A percentile compares a stretch with the other conserved stretches of the same genome.
phyloP scores from a whole-genome alignment of 2,888 invertebrate species.

The Eupelmus urozonus region DNA sequence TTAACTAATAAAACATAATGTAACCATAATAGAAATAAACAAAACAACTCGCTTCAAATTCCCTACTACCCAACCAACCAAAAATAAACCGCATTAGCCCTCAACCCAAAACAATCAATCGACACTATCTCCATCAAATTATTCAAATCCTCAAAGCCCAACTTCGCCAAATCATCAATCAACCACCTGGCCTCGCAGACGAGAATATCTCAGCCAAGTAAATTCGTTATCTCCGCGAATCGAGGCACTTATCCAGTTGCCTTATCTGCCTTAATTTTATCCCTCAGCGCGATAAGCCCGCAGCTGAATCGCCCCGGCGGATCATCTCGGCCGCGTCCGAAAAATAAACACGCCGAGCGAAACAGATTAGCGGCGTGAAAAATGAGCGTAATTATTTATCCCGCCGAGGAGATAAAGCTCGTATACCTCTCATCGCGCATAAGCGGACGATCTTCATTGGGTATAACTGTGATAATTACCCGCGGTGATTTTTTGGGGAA shows the following conservation, averaged over 20 bases:
- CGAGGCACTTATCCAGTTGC: no score
- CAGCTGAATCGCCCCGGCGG: background rate
- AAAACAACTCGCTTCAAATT: no score
- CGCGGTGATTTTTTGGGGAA: background rate
- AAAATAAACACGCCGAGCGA: constrained; percentile 32
- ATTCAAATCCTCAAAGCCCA: background rate
- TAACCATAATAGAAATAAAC: no score
- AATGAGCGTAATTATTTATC: constrained; percentile 47
- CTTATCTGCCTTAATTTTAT: constrained; percentile 8
- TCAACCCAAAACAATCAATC: background rate
- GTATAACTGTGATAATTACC: constrained; percentile 16
- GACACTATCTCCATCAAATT: background rate
- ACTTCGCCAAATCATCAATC: constrained; percentile 24
- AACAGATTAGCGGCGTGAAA: constrained; percentile 28
- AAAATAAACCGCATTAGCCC: no score
- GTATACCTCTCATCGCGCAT: background rate
- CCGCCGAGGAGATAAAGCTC: constrained; percentile 22
- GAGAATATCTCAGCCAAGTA: background rate
- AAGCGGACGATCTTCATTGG: constrained; percentile 6
- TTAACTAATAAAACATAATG: no score
- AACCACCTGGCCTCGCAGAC: background rate
- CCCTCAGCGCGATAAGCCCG: no score
- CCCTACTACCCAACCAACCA: no score
- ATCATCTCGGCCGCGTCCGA: background rate
- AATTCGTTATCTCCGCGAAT: background rate